A percentile compares a stretch with the other conserved stretches of the same genome.
These are phyloP conservation scores for Emydura subglobosa DNA, from an alignment of 2,113 vertebrate genomes.

Conservation along the genomic window DNA sequence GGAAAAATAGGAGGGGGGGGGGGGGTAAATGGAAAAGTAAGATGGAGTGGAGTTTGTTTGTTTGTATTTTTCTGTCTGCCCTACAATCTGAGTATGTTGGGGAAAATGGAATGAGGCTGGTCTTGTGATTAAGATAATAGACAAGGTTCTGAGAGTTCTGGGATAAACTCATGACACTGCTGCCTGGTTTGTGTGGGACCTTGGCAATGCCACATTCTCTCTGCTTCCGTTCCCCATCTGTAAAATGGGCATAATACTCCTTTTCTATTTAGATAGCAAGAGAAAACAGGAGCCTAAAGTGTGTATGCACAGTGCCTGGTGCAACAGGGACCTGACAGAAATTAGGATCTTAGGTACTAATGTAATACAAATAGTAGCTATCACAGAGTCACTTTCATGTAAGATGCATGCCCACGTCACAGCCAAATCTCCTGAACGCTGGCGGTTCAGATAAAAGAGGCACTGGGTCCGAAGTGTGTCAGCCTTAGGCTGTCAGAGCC, in stretches of 20 bases:
- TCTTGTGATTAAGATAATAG: conserved; percentile 53
- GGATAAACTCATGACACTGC: conserved; percentile 22
- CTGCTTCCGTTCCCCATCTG: background rate
- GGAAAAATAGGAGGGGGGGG: background rate
- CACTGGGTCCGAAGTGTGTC: background rate
- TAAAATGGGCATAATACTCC: background rate
- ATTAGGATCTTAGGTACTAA: too few species aligned
- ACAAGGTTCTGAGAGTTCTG: conserved; percentile 61
- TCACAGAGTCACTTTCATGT: too few species aligned
- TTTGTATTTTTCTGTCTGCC: background rate
- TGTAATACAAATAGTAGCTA: too few species aligned
- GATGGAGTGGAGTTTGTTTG: background rate
- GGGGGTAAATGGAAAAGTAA: background rate
- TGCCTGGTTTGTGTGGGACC: conserved; percentile 60
- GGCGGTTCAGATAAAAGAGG: conserved; percentile 41
- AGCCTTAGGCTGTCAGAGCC: background rate
- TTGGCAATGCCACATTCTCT: conserved; percentile 9
- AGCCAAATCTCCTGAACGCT: background rate
- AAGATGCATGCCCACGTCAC: too few species aligned
- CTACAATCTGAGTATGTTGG: background rate
- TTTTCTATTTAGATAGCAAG: accelerated
- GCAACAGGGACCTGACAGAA: too few species aligned
- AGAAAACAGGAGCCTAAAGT: background rate
- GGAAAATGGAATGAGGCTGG: background rate
- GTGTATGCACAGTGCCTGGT: too few species aligned